phyloP scores from a whole-genome alignment of 2,113 vertebrate genomes.

The Gorsachius goisagi region DNA sequence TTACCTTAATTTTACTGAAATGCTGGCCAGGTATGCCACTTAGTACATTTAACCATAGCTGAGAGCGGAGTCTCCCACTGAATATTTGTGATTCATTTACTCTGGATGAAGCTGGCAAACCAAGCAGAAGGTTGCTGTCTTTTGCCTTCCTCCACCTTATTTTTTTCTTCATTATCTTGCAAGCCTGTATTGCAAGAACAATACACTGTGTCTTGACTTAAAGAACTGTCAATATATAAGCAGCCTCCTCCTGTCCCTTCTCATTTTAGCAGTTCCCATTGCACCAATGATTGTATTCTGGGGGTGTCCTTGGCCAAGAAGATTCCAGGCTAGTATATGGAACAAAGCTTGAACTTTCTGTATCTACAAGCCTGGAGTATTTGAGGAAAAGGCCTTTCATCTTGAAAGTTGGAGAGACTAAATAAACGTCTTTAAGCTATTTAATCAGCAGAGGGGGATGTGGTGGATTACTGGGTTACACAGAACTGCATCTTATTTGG shows the following conservation, averaged over 20 bases:
- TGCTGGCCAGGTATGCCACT: neutral
- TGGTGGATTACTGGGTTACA: neutral
- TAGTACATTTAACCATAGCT: neutral
- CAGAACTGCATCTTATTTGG: neutral
- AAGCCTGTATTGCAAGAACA: neutral
- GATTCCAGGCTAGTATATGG: neutral
- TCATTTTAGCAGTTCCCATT: neutral
- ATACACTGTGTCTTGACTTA: neutral
- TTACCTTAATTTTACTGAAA: neutral
- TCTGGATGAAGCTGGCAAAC: neutral
- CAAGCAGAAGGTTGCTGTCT: neutral
- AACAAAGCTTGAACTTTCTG: neutral
- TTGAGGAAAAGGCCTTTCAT: constrained; percentile 1
- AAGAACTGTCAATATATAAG: neutral
- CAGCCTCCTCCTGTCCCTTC: neutral
- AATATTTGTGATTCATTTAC: neutral
- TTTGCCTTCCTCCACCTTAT: neutral
- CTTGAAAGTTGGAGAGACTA: constrained; percentile 1
- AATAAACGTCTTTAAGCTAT: constrained; percentile 17
- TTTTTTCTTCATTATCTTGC: neutral
- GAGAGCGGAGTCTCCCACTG: neutral
- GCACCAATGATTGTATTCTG: neutral
- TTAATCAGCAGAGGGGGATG: constrained; percentile 20
- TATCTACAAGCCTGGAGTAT: neutral
- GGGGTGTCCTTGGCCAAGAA: neutral